phyloP scores from a whole-genome alignment of 35 echinoderm and acorn worm genomes.

The Chiridota heheva region DNA sequence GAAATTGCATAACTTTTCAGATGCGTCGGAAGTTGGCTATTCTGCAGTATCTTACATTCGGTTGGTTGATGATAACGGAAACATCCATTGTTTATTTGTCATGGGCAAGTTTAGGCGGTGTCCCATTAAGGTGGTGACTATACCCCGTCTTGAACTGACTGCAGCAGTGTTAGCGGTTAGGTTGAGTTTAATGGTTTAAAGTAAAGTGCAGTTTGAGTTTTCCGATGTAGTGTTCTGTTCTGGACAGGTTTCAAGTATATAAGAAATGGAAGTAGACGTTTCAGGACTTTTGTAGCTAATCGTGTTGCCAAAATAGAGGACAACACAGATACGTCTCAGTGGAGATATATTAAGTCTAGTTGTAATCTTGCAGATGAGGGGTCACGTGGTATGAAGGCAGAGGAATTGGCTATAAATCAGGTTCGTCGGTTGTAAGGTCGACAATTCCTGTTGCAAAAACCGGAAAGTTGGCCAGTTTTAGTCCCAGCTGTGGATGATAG shows the following conservation, averaged over 20 bases:
- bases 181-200: constrained; percentile 14
- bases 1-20: constrained; percentile 46
- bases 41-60: constrained; percentile 20
- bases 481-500: not conserved
- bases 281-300: constrained; percentile 58
- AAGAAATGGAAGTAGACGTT: constrained; percentile 37
- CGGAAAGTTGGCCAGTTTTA: constrained; percentile 18
- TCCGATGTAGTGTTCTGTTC: not conserved
- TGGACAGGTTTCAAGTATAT: constrained; percentile 33
- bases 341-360: constrained; percentile 20
- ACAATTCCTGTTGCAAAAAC: constrained; percentile 21
- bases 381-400: constrained; percentile 24
- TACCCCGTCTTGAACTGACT: constrained; percentile 53
- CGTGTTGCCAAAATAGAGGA: constrained; percentile 24
- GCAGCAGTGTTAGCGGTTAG: constrained; percentile 24
- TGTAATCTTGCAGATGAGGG: constrained; percentile 39
- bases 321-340: constrained; percentile 13
- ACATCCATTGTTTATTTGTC: constrained; percentile 49
- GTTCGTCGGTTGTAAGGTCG: constrained; percentile 32
- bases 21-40: constrained; percentile 42
- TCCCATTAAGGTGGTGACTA: constrained; percentile 43
- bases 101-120: constrained; percentile 41
- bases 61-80: not conserved
- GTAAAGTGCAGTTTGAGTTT: constrained; percentile 23
- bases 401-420: not conserved